Conservation (phyloP, 2,888 invertebrate genomes). For the Hypsopygia costalis region DNA sequence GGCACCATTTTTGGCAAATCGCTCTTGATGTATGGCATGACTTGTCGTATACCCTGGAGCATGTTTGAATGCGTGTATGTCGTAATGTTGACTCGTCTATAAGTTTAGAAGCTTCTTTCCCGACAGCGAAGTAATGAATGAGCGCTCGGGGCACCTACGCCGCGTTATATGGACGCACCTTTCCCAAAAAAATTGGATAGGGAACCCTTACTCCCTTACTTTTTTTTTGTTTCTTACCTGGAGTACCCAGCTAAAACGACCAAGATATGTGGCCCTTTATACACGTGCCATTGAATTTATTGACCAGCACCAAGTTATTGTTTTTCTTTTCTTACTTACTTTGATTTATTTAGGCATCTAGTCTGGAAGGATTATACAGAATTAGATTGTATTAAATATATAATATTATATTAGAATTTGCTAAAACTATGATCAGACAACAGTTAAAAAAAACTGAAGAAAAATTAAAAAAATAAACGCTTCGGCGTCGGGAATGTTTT, state of each 20-base stretch:
- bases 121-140: conserved; percentile 58
- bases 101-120: conserved; percentile 39
- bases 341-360: too few species aligned
- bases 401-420: too few species aligned
- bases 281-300: conserved; percentile 69
- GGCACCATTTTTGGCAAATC: conserved; percentile 61
- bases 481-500: too few species aligned
- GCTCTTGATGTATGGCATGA: conserved; percentile 27
- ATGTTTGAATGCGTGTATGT: conserved; percentile 22
- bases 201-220: conserved; percentile 60
- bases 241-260: conserved; percentile 41
- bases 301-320: conserved; percentile 28
- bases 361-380: too few species aligned
- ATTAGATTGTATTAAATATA: too few species aligned
- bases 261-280: conserved; percentile 38
- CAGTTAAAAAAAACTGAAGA: too few species aligned
- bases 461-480: too few species aligned
- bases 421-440: too few species aligned
- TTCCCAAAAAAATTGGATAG: conserved; percentile 63
- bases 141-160: conserved; percentile 40
- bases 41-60: conserved; percentile 44
- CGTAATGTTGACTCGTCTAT: conserved; percentile 14
- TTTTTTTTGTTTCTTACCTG: conserved; percentile 67
- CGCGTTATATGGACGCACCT: conserved; percentile 59
- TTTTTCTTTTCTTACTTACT: conserved; percentile 1